Evolutionary conservation across 2,113 vertebrate genomes (phyloP).

Genomic region (Scatophagus argus): DNA sequence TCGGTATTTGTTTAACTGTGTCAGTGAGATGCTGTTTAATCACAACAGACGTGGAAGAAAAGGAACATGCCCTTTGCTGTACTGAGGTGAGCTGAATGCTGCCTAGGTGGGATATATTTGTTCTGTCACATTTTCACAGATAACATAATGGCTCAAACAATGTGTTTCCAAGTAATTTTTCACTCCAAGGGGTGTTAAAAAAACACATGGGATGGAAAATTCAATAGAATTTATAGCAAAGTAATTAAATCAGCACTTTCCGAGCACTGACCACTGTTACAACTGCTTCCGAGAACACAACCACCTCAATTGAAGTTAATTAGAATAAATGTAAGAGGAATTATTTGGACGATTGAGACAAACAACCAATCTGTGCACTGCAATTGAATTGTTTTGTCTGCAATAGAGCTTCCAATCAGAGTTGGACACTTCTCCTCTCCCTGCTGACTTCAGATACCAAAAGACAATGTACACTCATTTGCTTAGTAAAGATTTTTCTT

Average conservation of each 20-base stretch:
- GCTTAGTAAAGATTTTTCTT: slow-evolving; percentile 78
- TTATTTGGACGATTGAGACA: slow-evolving; percentile 82
- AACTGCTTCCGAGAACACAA: slow-evolving; percentile 57
- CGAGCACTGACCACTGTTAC: slow-evolving; percentile 77
- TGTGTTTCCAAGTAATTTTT: slow-evolving; percentile 41
- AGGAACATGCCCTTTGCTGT: background rate
- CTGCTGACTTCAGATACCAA: slow-evolving; percentile 81
- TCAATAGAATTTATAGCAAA: slow-evolving; percentile 50
- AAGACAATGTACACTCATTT: slow-evolving; percentile 72
- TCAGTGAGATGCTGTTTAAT: slow-evolving; percentile 11
- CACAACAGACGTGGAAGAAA: background rate
- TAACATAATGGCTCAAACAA: slow-evolving; percentile 19
- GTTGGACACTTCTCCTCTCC: slow-evolving; percentile 74
- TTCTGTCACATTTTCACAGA: background rate
- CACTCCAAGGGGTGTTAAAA: slow-evolving; percentile 32
- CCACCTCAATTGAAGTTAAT: slow-evolving; percentile 84
- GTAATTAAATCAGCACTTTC: slow-evolving; percentile 63
- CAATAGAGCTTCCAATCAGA: slow-evolving; percentile 73
- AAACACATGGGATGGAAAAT: slow-evolving; percentile 46
- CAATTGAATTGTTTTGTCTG: slow-evolving; percentile 81
- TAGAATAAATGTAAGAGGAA: slow-evolving; percentile 85
- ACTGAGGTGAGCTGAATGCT: background rate
- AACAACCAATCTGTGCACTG: slow-evolving; percentile 84
- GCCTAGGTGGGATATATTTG: slow-evolving; percentile 2
- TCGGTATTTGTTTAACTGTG: background rate